Base-by-base conservation (phyloP, 1,140 invertebrate genomes). In the Drosophila sucinea region DNA sequence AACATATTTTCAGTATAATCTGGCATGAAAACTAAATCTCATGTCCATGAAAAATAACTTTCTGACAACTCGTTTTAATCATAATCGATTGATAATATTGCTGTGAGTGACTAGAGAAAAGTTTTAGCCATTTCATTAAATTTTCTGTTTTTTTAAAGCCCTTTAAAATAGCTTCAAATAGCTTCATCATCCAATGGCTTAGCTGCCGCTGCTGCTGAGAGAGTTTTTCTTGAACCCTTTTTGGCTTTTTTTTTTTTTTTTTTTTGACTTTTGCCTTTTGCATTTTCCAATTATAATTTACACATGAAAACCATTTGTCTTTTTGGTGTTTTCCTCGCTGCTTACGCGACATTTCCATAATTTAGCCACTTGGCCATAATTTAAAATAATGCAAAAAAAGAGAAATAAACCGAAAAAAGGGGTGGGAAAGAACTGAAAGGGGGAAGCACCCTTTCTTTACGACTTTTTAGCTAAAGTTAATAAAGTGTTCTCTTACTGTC, bases 361-460 rank as follows among this genome's bases (percentile, higher is more conserved):
- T 86, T 86, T 86, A 86, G 83, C 83, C 79, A 86, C 83, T 86
- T 87, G 83, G 79, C 76, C 79, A 79, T 86, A 87, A 86, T 86
- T 86, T 86, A 83, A 87, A 87, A 60, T 51, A 51, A 51, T 51
- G 44, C 44, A 51, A 27, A 51, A 51, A 51, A 51, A 10, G 27
- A 51, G 27, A 27, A 51, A 23, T 4, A 11, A 38, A 38, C 3
- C 4, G 8, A 51, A 51, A 51, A 61, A 23, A 30, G 65, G 51
- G 70, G 17, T 17, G 17, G 35, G 10, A 55, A 47, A 44, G 67
- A 30, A 85, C 86, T 79, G 84, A 74, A 55, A 29, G 66, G 58
- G 68, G 32, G 67, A 10, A 38, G 8, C 35, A 66, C 70, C 73
- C 70, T 70, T 77, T 77, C 62, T 77, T 77, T 77, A 76, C 73